These are phyloP conservation scores for Phycodurus eques DNA, from an alignment of 2,113 vertebrate species.

Conservation along the genomic window DNA sequence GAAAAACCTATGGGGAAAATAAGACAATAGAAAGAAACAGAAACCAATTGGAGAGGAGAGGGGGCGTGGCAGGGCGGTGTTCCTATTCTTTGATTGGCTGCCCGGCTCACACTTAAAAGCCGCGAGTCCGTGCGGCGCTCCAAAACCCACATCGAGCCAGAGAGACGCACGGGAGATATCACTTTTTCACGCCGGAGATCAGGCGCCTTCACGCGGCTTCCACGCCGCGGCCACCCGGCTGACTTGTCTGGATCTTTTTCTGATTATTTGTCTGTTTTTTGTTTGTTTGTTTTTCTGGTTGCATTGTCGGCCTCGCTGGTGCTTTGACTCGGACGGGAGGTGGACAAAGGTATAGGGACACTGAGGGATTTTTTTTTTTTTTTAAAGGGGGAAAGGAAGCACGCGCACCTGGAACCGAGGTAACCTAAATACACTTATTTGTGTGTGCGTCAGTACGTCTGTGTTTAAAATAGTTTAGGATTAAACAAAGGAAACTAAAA, in stretches of 20 bases:
- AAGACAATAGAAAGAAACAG: no score
- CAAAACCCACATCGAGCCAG: background rate
- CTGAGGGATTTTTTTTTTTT: background rate
- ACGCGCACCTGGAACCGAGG: background rate
- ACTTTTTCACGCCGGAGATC: background rate
- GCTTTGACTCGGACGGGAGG: background rate
- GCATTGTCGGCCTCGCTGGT: background rate
- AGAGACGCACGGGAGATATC: background rate
- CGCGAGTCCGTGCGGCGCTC: constrained; percentile 11
- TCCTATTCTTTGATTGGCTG: constrained; percentile 58
- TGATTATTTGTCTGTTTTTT: background rate
- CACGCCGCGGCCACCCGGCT: background rate
- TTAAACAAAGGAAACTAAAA: background rate
- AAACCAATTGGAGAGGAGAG: background rate
- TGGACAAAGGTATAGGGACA: background rate
- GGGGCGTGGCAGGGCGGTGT: rapidly evolving
- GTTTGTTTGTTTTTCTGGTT: background rate
- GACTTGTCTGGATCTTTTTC: background rate
- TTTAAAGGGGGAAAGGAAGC: background rate
- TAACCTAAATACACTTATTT: background rate
- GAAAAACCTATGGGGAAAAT: background rate
- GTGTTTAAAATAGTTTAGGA: no score
- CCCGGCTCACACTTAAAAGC: constrained; percentile 2
- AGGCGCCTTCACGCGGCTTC: constrained; percentile 10
- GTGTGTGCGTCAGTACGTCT: background rate